A percentile compares a stretch with the other conserved stretches of the same genome.
These are phyloP conservation scores for Pygoscelis adeliae DNA, from an alignment of 2,113 vertebrate species.

Conservation along the genomic window DNA sequence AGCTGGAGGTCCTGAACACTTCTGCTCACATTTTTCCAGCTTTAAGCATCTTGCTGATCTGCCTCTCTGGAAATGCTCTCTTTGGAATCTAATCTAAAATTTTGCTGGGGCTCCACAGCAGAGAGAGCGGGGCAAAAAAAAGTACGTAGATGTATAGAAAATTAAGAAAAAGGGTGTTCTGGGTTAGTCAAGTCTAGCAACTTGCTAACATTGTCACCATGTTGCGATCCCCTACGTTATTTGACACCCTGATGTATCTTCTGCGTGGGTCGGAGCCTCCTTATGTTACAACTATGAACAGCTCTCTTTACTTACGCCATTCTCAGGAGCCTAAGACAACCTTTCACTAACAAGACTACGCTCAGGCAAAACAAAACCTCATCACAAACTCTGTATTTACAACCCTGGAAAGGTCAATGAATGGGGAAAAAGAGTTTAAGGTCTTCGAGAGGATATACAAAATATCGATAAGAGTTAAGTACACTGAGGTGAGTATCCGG, in stretches of 20 bases:
- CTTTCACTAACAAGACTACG: not conserved
- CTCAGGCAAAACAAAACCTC: not conserved
- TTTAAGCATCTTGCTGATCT: not conserved
- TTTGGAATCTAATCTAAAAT: not conserved
- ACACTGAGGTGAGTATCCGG: not conserved
- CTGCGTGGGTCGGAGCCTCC: not conserved
- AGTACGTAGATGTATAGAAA: not conserved
- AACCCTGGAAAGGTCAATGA: not conserved
- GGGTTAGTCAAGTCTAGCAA: not conserved
- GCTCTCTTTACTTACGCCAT: not conserved
- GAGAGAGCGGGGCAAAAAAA: no score
- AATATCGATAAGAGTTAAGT: not conserved
- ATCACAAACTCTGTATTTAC: not conserved
- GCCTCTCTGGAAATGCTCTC: not conserved
- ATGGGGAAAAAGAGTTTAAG: not conserved
- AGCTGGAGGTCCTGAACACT: not conserved
- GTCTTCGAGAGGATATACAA: not conserved
- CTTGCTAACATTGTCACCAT: not conserved
- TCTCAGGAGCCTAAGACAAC: not conserved
- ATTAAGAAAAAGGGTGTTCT: not conserved
- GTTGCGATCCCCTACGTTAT: not conserved
- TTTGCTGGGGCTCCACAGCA: not conserved
- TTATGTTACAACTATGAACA: not conserved
- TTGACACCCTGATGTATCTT: not conserved
- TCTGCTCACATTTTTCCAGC: not conserved